These are phyloP conservation scores for Dyspetes luteomarginatus DNA, from an alignment of 2,888 invertebrate genomes.

Conservation along the genomic window DNA sequence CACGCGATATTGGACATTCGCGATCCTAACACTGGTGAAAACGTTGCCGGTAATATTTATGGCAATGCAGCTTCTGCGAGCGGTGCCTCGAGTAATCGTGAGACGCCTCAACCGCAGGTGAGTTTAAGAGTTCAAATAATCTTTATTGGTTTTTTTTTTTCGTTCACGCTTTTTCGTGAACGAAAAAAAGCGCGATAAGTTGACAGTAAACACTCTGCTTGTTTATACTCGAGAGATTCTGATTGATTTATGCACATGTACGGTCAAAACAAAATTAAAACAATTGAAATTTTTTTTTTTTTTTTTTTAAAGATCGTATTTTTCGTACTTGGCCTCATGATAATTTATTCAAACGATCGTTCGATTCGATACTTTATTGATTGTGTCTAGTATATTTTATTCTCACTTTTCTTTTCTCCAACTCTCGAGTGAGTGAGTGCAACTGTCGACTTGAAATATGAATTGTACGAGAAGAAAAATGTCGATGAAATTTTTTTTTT, in stretches of 20 bases:
- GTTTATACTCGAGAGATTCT: neutral
- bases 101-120: conserved; percentile 84
- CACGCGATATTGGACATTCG: conserved; percentile 83
- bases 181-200: neutral
- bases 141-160: neutral
- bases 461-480: conserved; percentile 9
- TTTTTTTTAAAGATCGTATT: no score
- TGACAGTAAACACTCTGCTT: neutral
- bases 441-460: neutral
- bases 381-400: no score
- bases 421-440: conserved; percentile 34
- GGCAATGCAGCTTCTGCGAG: conserved; percentile 83
- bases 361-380: conserved; percentile 16
- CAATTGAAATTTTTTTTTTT: no score
- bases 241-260: neutral
- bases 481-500: neutral
- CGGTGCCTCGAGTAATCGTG: conserved; percentile 84
- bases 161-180: neutral
- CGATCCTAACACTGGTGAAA: conserved; percentile 85
- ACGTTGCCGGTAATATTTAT: conserved; percentile 84
- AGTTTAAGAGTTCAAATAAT: conserved; percentile 63
- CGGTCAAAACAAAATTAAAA: neutral
- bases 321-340: no score
- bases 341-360: conserved; percentile 19
- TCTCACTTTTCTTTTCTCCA: neutral